phyloP scores from a whole-genome alignment of 2,888 invertebrate species.

The Glomeris marginata region DNA sequence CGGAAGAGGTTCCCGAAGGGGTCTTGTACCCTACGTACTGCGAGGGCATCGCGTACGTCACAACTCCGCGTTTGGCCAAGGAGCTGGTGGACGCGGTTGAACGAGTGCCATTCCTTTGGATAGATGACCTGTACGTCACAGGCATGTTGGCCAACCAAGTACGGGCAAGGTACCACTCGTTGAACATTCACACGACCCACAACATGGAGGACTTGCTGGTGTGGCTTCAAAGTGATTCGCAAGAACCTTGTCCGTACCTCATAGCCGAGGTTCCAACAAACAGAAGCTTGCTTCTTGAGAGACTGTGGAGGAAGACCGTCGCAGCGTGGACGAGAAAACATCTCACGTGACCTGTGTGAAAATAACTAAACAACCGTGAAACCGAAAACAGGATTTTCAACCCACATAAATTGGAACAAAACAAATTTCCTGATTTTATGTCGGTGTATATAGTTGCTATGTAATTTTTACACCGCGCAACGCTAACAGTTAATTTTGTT shows the following conservation, averaged over 20 bases:
- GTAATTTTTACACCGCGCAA: conserved; percentile 1
- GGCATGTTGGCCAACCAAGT: conserved; percentile 39
- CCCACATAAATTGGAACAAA: too few relatives aligned
- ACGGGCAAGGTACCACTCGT: conserved; percentile 4
- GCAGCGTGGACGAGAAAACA: neutral
- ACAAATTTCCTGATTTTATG: too few relatives aligned
- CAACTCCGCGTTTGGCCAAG: conserved; percentile 45
- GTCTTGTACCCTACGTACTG: conserved; percentile 58
- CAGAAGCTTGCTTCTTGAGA: conserved; percentile 1
- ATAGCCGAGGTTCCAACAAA: conserved; percentile 7
- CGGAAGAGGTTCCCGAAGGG: conserved; percentile 42
- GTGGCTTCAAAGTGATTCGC: conserved; percentile 7
- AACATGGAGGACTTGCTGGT: neutral
- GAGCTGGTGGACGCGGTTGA: conserved; percentile 37
- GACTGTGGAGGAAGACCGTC: conserved; percentile 11
- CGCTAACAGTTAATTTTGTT: neutral
- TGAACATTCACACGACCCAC: conserved; percentile 12
- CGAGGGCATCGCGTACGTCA: conserved; percentile 53
- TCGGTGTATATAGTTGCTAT: too few relatives aligned
- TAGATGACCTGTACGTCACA: conserved; percentile 66
- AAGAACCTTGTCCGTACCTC: conserved; percentile 8
- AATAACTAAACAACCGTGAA: too few relatives aligned
- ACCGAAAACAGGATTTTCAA: too few relatives aligned
- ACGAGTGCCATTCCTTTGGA: conserved; percentile 54
- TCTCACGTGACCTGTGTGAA: too few relatives aligned